Evolutionary conservation across 2,888 invertebrate genomes (phyloP), one percentile per base, ranked within the genome.

Genomic region (Plusia festucae): DNA sequence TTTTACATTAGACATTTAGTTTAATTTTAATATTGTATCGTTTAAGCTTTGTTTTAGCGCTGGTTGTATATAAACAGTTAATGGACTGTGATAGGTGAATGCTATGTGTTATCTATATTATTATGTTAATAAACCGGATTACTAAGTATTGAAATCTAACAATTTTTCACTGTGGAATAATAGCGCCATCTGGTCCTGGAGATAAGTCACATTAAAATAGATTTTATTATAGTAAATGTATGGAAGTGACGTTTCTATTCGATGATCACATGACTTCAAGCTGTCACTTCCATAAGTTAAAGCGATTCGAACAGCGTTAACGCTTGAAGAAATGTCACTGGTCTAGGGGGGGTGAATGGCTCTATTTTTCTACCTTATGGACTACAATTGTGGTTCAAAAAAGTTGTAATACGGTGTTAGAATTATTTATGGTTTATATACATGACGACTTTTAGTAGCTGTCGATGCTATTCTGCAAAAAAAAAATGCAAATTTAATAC

Each of bases 1-100:
- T 88, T 90, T 90, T 89, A 89, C 85, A 81, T 68, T 85, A 85
- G 79, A 68, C 30, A 60, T 44, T 74, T 83, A 71, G 69, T 78
- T 83, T 78, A 63, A 59, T 79, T 83, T 76, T 64, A 68, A 68
- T 68, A 80, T 67, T 63, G 60, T 68, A 66, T 72, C 53, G 60
- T 74, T 68, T 71, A 73, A 68, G 70, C 68, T 68, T 65, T 71
- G 63, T 44, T 66, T 75, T 78, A 65, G 75, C 73, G 81, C 75
- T 54, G 68, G 54, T 58, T 65, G 67, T 68, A 66, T 22, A 68
- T 58, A 63, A 54, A 59, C 74, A 69, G 68, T 71, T 68, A 63
- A 49, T 4, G 66, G 64, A 66, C 66, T 76, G 77, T 68, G 68
- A 73, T 73, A 65, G 66, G 60, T 46, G 57, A 63, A 60, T 57